Conservation (phyloP, 1,140 invertebrate genomes). For the Eubasilissa regina region DNA sequence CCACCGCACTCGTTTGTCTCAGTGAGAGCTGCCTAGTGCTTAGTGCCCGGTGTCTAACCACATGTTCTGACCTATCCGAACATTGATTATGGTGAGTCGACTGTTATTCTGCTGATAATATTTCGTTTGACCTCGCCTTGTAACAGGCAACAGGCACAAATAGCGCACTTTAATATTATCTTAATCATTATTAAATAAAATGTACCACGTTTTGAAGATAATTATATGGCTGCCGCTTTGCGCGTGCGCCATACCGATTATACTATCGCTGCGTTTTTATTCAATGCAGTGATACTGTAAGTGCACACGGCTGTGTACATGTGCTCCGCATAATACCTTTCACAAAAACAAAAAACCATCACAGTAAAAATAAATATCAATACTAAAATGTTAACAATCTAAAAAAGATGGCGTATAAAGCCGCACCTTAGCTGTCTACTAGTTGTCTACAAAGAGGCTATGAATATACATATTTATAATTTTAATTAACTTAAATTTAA, state of each 20-base stretch:
- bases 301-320: neutral
- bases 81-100: neutral
- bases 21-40: neutral
- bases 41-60: neutral
- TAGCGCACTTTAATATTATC: neutral
- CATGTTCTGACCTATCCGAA: neutral
- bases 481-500: too few relatives aligned
- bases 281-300: neutral
- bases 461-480: too few relatives aligned
- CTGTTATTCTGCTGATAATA: neutral
- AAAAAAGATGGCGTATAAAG: too few relatives aligned
- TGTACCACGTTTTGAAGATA: neutral
- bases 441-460: too few relatives aligned
- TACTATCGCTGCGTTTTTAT: constrained; percentile 20
- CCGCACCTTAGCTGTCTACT: too few relatives aligned
- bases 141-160: neutral
- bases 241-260: neutral
- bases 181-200: neutral
- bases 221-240: neutral
- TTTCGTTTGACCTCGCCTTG: neutral
- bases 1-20: too few relatives aligned
- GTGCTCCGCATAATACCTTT: too few relatives aligned
- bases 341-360: too few relatives aligned
- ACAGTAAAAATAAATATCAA: too few relatives aligned
- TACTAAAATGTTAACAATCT: too few relatives aligned